A percentile compares a stretch with the other conserved stretches of the same genome.
phyloP scores from a whole-genome alignment of 2,888 invertebrate species.

The Epistrophella euchroma region DNA sequence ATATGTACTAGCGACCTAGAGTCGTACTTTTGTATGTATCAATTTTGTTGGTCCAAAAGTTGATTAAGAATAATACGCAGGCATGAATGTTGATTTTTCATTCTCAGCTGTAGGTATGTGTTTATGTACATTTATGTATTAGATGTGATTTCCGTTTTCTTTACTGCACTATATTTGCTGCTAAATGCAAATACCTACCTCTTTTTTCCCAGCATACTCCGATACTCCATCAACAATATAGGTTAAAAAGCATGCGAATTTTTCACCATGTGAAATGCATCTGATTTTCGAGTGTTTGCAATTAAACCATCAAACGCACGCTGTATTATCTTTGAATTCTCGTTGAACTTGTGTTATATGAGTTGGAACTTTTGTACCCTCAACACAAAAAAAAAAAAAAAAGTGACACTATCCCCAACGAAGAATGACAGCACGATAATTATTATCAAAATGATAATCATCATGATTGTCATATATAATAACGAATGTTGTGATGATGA shows the following conservation, averaged over 20 bases:
- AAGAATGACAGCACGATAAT: slow-evolving; percentile 6
- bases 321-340: slow-evolving; percentile 19
- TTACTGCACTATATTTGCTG: neutral
- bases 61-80: neutral
- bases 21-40: too few species aligned
- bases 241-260: slow-evolving; percentile 1
- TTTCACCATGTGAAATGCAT: slow-evolving; percentile 43
- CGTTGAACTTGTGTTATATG: neutral
- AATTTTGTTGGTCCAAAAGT: neutral
- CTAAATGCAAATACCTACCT: slow-evolving; percentile 19
- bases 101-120: neutral
- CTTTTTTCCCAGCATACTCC: neutral
- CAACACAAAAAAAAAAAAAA: neutral
- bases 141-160: slow-evolving; percentile 4
- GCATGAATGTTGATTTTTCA: neutral
- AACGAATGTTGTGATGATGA: neutral
- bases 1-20: too few species aligned
- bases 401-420: neutral
- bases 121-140: neutral
- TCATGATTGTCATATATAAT: slow-evolving; percentile 1
- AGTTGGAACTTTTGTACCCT: slow-evolving; percentile 20
- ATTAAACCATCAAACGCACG: slow-evolving; percentile 63
- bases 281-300: slow-evolving; percentile 66
- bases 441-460: neutral
- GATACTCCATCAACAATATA: neutral